Evolutionary conservation across 2,113 vertebrate species (phyloP).

Genomic region (Ceyx margarethae): DNA sequence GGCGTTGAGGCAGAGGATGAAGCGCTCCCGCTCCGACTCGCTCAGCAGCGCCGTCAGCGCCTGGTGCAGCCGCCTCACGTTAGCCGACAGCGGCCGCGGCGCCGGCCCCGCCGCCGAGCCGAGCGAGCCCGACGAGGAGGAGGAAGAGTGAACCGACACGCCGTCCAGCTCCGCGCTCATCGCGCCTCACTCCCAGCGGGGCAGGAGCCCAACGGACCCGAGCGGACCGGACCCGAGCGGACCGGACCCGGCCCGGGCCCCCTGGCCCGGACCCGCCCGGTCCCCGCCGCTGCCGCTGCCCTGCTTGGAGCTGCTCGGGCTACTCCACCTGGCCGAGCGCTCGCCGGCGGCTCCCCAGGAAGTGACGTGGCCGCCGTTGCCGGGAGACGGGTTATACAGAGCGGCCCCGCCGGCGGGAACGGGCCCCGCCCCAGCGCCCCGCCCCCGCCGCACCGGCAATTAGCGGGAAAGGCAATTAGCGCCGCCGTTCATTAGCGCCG

Average conservation of each 20-base stretch:
- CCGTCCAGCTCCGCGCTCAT: slow-evolving; percentile 69
- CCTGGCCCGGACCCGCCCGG: not conserved
- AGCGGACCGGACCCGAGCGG: too few relatives aligned
- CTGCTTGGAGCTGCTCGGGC: not conserved
- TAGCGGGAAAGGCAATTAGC: not conserved
- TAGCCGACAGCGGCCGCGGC: slow-evolving; percentile 88
- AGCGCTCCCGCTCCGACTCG: slow-evolving; percentile 91
- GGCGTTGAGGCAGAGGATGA: slow-evolving; percentile 93
- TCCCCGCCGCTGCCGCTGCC: not conserved
- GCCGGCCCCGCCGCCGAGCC: slow-evolving; percentile 66
- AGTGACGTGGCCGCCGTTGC: slow-evolving; percentile 76
- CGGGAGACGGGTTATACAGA: slow-evolving; percentile 72
- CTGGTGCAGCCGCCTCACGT: slow-evolving; percentile 92
- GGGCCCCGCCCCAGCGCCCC: not conserved
- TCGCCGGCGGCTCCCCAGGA: slow-evolving; percentile 63
- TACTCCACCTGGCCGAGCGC: not conserved
- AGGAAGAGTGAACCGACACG: slow-evolving; percentile 76
- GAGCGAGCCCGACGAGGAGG: slow-evolving; percentile 84
- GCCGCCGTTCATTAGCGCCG: not conserved
- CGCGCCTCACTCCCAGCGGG: not conserved
- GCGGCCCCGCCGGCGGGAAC: not conserved
- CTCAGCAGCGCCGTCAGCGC: slow-evolving; percentile 90
- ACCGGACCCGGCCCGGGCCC: too few relatives aligned
- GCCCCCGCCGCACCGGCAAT: not conserved
- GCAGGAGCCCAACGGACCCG: not conserved